Base-by-base conservation (phyloP, 1,140 invertebrate genomes). In the Camponotus floridanus region DNA sequence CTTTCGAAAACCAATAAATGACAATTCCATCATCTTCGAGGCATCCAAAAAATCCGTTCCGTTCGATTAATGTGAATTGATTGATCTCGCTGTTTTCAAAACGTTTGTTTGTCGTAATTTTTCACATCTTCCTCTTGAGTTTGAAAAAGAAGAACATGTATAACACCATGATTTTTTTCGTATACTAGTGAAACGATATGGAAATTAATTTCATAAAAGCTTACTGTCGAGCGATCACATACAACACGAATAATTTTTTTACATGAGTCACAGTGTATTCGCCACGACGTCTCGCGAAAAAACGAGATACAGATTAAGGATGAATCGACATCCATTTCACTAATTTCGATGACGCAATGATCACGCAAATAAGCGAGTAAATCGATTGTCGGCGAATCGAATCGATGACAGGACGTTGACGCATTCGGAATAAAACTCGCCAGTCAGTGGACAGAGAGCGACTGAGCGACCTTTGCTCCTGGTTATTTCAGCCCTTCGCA, bases 401-500 rank as follows among this genome's bases (percentile, higher is more conserved):
- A 3, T 11, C 42, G 70, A 86, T 76, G 65, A 59, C 55, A 8
- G 18, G 76, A 59, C 3, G 6, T 39, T 51, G 36, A 70, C 61
- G 42, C 55, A 55, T 85, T 76, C 33, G 31, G 84, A 86, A 90
- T 86, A 91, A 86, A 86, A 90, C 88, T 86, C 81, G 68, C 87
- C 36, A 85, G 87, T 86, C 90, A 89, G 89, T 92, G 91, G 88
- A 91, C 88, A 91, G 88, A 91, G 90, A 91, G 91, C 90, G 91
- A 94, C 94, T 94, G 94, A 93, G 91, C 91, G 90, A 95, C 92
- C 93, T 94, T 94, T 93, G 89, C 91, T 89, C 92, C 92, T 88
- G 90, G 85, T 94, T 91, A 93, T 94, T 94, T 93, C 90, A 93
- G 91, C 91, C 92, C 93, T 94, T 94, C 93, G 93, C 91, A 88